Conservation (phyloP, 2,888 invertebrate genomes). For the Boloria euphrosyne region DNA sequence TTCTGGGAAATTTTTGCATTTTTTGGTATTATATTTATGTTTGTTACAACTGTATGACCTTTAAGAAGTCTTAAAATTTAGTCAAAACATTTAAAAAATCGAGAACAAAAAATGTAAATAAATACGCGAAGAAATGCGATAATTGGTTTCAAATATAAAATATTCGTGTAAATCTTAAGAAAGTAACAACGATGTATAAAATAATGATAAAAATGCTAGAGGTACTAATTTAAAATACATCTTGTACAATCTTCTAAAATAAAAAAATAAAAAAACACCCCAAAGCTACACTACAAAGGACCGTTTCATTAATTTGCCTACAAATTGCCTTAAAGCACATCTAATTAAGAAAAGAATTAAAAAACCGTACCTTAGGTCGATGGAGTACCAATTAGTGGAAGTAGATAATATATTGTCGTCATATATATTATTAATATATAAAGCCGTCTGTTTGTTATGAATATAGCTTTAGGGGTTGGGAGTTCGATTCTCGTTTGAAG, state of each 20-base stretch:
- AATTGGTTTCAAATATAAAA: too few relatives aligned
- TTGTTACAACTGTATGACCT: too few relatives aligned
- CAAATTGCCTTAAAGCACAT: constrained; percentile 28
- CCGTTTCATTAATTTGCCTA: constrained; percentile 30
- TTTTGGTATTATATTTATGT: too few relatives aligned
- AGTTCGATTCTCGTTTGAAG: too few relatives aligned
- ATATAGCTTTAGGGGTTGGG: too few relatives aligned
- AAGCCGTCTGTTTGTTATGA: too few relatives aligned
- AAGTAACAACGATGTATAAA: neutral
- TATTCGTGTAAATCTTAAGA: too few relatives aligned
- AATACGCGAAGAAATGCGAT: too few relatives aligned
- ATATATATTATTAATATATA: neutral
- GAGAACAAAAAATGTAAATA: too few relatives aligned
- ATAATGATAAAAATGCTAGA: neutral
- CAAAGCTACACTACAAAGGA: constrained; percentile 14
- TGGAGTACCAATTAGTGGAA: constrained; percentile 30
- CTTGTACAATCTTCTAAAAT: neutral
- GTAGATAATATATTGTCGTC: constrained; percentile 14
- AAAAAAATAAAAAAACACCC: constrained; percentile 13
- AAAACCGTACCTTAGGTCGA: constrained; percentile 19
- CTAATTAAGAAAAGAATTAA: constrained; percentile 22
- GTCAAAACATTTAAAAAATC: too few relatives aligned
- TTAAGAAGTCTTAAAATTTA: too few relatives aligned
- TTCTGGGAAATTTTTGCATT: too few relatives aligned
- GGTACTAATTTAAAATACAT: constrained; percentile 10